Conservation (phyloP, 2,797 vertebrate genomes). For the Spinus pinus region DNA sequence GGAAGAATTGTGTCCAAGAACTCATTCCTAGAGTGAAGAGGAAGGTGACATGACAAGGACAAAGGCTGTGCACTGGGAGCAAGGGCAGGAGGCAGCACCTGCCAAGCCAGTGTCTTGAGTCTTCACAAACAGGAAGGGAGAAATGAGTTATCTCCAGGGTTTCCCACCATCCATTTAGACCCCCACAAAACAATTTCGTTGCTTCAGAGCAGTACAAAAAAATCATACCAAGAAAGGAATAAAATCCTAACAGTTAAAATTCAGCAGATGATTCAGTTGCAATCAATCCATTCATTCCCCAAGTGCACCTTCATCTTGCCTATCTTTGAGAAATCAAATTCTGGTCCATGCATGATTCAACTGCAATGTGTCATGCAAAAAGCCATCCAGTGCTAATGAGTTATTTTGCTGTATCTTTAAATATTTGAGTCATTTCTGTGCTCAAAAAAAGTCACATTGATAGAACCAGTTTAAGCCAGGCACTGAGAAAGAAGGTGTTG, state of each 20-base stretch:
- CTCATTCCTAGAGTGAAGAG: background rate
- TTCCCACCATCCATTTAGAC: background rate
- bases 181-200: background rate
- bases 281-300: background rate
- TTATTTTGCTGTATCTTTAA: conserved; percentile 22
- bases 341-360: conserved; percentile 16
- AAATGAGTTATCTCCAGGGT: background rate
- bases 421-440: conserved; percentile 39
- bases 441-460: background rate
- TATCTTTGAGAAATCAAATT: background rate
- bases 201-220: background rate
- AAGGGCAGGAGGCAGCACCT: background rate
- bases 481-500: background rate
- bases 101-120: background rate
- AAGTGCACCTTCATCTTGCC: background rate
- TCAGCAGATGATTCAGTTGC: conserved; percentile 8
- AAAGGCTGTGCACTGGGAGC: background rate
- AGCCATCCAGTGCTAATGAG: conserved; percentile 22
- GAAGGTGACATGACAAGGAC: background rate
- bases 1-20: background rate
- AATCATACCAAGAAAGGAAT: background rate
- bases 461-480: conserved; percentile 11
- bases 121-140: background rate
- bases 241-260: background rate
- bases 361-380: background rate